Evolutionary conservation across 2,888 invertebrate genomes (phyloP).

Genomic region (Drepana falcataria): DNA sequence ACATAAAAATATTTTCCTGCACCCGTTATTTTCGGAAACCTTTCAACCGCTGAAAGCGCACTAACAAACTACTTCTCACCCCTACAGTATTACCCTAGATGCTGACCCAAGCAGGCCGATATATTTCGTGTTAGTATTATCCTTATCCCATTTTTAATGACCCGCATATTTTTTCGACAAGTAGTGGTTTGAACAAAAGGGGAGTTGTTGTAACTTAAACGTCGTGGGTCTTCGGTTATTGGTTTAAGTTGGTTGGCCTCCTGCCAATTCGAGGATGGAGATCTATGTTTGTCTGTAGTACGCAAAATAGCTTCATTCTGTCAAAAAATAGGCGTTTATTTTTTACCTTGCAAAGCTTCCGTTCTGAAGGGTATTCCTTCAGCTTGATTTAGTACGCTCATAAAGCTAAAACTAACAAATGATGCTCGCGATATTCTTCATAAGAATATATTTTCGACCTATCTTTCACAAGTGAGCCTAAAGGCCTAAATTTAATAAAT

Average conservation of each 20-base stretch:
- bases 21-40: neutral
- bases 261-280: conserved; percentile 32
- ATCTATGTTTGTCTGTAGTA: conserved; percentile 21
- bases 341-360: neutral
- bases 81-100: conserved; percentile 9
- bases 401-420: too few species aligned
- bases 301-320: conserved; percentile 3
- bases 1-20: neutral
- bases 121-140: conserved; percentile 21
- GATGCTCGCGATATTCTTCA: too few species aligned
- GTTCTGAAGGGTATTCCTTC: neutral
- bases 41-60: neutral
- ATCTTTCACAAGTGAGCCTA: too few species aligned
- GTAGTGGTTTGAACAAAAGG: conserved; percentile 22
- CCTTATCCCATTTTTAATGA: conserved; percentile 47
- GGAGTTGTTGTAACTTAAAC: conserved; percentile 30
- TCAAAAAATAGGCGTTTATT: neutral
- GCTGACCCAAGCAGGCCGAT: conserved; percentile 19
- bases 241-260: conserved; percentile 27
- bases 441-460: too few species aligned
- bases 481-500: too few species aligned
- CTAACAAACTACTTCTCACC: conserved; percentile 4
- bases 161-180: conserved; percentile 30
- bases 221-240: conserved; percentile 14
- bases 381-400: neutral